Percentiles rank a stretch among this genome's conserved stretches.
Evolutionary conservation across 2,888 invertebrate species (phyloP).

Genomic region (Cactoblastis cactorum): DNA sequence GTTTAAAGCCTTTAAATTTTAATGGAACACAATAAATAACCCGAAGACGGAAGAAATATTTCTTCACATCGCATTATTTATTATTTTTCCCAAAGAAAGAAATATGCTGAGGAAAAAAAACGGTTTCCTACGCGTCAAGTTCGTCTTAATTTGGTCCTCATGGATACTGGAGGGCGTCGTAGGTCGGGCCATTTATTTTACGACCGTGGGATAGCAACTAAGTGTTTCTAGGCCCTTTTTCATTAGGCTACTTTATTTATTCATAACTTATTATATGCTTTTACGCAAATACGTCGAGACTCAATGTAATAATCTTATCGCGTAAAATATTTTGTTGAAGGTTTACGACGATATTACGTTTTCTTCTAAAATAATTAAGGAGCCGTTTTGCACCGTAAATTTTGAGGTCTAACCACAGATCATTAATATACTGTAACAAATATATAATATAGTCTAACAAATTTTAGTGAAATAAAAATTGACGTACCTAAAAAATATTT

Average conservation of each 20-base stretch:
- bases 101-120: background rate
- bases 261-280: conserved; percentile 8
- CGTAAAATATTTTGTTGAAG: background rate
- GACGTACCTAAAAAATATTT: too few species aligned
- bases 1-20: too few species aligned
- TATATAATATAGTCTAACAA: too few species aligned
- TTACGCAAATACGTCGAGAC: background rate
- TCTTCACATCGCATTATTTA: too few species aligned
- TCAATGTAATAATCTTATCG: background rate
- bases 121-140: background rate
- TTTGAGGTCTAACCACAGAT: too few species aligned
- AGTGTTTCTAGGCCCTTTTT: conserved; percentile 8
- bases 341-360: background rate
- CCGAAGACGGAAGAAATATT: too few species aligned
- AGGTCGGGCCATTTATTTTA: conserved; percentile 2
- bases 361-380: background rate
- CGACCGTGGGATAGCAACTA: background rate
- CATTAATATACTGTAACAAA: too few species aligned
- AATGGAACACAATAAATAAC: too few species aligned
- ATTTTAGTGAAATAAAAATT: too few species aligned
- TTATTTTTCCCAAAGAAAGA: too few species aligned
- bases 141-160: background rate
- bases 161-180: background rate
- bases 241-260: conserved; percentile 9
- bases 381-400: background rate